Evolutionary conservation across 30 jellyfish, hydroid and myxozoan genomes (phyloP), one percentile per base, ranked within the genome.

Genomic region (Cassiopea xamachana): DNA sequence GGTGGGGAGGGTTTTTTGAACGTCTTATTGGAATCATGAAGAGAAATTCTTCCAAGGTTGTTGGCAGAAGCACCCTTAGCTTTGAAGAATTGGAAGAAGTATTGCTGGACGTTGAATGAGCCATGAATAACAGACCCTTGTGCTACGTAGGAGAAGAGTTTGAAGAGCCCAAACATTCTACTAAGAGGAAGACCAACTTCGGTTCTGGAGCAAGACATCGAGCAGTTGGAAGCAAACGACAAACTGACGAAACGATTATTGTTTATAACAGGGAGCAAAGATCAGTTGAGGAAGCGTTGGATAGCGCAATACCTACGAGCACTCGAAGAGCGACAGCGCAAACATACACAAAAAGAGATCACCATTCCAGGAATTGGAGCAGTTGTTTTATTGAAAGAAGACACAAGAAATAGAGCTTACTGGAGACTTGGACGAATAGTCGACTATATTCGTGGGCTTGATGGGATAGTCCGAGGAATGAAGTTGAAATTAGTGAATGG

Each of bases 1-100:
- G 94, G 94, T 86, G 94, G 89, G 94, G 90, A 77, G 95, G 95
- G 13, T 87, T 87, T 72, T 78, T 79, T 55, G 85, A 87, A 59
- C 84, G 87, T 5, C 81, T 89, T 45, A 45, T 89, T 67, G 92
- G 91, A 8, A 78, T 79, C 48, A 87, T 87, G 91, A 79, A 78
- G 5, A 12, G 51, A 47, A 68, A 64, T 16, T 80, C 59, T 17
- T 45, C 90, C 59, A 87, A 87, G 75, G 75, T 72, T 67, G 50
- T 87, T 47, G 91, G 91, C 27, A 69, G 78, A 62, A 49, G 85
- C 62, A 12, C 50, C 12, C 77, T 78, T 10, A 68, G 64, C 13
- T 78, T 87, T 69, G 19, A 69, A 18, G 90, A 78, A 46, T 64
- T 87, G 64, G 94, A 87, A 45, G 91, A 87, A 44, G 88, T 45